Percentiles rank a stretch among this genome's conserved stretches.
Conservation (phyloP, 1,140 invertebrate species). For the Papilio xuthus region DNA sequence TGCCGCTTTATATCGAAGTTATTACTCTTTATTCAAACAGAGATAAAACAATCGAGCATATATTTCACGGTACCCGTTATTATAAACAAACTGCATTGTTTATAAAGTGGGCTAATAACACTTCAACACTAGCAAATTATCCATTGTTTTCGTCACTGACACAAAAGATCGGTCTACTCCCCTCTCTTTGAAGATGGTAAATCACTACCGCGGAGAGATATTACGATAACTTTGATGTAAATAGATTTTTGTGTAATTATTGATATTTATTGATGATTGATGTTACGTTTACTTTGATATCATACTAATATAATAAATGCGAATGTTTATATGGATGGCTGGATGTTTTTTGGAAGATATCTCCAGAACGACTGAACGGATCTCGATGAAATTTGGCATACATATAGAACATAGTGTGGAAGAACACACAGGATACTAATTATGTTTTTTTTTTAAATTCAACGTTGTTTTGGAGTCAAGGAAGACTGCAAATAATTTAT, state of each 20-base stretch:
- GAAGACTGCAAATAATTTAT: neutral
- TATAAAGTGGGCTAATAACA: slow-evolving; percentile 61
- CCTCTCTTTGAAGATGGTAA: slow-evolving; percentile 41
- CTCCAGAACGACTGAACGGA: too few species aligned
- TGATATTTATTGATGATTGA: too few species aligned
- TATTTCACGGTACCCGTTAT: slow-evolving; percentile 39
- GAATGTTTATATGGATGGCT: too few species aligned
- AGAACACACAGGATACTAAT: too few species aligned
- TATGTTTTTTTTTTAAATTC: too few species aligned
- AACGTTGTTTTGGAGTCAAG: too few species aligned
- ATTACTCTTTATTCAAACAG: slow-evolving; percentile 1
- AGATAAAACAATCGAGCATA: slow-evolving; percentile 8
- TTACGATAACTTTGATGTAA: neutral
- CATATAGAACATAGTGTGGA: too few species aligned
- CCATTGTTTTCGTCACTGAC: slow-evolving; percentile 61
- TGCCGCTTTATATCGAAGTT: neutral
- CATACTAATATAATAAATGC: too few species aligned
- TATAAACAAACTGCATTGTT: slow-evolving; percentile 60
- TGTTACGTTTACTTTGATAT: neutral
- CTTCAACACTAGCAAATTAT: slow-evolving; percentile 54
- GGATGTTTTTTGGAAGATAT: too few species aligned
- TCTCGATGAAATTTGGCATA: too few species aligned
- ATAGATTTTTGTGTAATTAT: slow-evolving; percentile 12
- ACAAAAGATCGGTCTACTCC: slow-evolving; percentile 55
- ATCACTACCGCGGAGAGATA: slow-evolving; percentile 12